Conservation (phyloP, 2,888 invertebrate species). For the Panopea generosa region DNA sequence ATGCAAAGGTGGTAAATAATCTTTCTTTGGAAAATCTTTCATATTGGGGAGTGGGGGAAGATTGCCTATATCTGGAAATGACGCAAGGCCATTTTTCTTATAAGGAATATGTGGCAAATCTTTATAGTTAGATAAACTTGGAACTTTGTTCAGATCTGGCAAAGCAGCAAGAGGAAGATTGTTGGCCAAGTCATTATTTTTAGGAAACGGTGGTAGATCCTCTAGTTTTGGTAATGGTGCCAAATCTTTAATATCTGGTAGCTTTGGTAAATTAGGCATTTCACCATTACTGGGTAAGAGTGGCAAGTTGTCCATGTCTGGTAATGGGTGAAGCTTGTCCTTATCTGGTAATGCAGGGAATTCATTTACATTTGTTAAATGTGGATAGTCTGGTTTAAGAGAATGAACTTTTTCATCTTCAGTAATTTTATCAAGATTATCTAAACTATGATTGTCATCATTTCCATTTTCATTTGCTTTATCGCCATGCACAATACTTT, state of each 20-base stretch:
- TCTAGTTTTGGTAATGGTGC: conserved; percentile 24
- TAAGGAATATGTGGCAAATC: conserved; percentile 28
- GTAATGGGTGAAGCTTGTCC: conserved; percentile 22
- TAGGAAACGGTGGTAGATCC: conserved; percentile 22
- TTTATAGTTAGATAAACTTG: conserved; percentile 23
- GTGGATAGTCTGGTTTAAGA: not conserved
- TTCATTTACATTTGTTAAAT: not conserved
- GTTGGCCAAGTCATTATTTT: not conserved
- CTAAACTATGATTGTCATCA: too few species aligned
- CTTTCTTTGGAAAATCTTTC: conserved; percentile 13
- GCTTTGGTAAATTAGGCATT: conserved; percentile 5
- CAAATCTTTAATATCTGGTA: conserved; percentile 12
- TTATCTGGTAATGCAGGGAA: conserved; percentile 14
- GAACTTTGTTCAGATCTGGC: not conserved
- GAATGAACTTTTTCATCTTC: not conserved
- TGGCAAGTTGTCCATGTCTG: conserved; percentile 37
- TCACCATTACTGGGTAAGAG: conserved; percentile 4
- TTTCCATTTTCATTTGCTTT: too few species aligned
- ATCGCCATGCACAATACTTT: too few species aligned
- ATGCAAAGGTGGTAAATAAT: conserved; percentile 5
- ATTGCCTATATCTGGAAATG: conserved; percentile 24
- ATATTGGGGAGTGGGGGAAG: conserved; percentile 25
- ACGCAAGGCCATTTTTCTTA: conserved; percentile 12
- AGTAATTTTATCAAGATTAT: not conserved
- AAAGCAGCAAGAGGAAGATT: not conserved